Evolutionary conservation across 2,888 invertebrate species (phyloP).

Genomic region (Hedya salicella): DNA sequence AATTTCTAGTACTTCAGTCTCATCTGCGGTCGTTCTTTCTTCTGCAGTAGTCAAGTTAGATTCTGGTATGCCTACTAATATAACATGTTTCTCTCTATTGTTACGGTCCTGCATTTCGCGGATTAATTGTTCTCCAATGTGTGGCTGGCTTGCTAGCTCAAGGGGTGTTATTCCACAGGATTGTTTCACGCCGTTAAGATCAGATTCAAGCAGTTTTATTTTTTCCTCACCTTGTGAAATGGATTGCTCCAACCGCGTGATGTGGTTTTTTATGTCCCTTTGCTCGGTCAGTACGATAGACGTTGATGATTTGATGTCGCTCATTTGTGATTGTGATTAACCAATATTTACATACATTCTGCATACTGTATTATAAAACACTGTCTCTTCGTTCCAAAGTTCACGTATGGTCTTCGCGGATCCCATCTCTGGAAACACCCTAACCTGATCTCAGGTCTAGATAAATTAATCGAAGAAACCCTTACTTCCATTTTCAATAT

Average conservation of each 20-base stretch:
- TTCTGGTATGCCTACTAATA: conserved; percentile 22
- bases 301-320: conserved; percentile 38
- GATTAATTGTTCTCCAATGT: conserved; percentile 21
- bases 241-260: conserved; percentile 22
- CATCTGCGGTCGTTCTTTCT: background rate
- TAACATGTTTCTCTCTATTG: conserved; percentile 9
- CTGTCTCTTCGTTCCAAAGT: too few species aligned
- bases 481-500: too few species aligned
- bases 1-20: background rate
- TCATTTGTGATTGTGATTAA: too few species aligned
- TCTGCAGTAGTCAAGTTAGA: background rate
- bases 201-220: conserved; percentile 24
- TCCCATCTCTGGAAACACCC: too few species aligned
- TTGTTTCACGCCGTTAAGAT: conserved; percentile 22
- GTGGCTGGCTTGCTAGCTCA: background rate
- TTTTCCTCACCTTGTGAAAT: conserved; percentile 28
- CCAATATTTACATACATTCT: too few species aligned
- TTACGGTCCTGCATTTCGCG: conserved; percentile 27
- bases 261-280: conserved; percentile 34
- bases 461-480: too few species aligned
- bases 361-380: too few species aligned
- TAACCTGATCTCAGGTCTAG: too few species aligned
- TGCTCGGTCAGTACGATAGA: conserved; percentile 32
- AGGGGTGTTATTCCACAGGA: too few species aligned
- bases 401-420: too few species aligned